phyloP scores from a whole-genome alignment of 2,888 invertebrate species.

The Fragum whitleyi region DNA sequence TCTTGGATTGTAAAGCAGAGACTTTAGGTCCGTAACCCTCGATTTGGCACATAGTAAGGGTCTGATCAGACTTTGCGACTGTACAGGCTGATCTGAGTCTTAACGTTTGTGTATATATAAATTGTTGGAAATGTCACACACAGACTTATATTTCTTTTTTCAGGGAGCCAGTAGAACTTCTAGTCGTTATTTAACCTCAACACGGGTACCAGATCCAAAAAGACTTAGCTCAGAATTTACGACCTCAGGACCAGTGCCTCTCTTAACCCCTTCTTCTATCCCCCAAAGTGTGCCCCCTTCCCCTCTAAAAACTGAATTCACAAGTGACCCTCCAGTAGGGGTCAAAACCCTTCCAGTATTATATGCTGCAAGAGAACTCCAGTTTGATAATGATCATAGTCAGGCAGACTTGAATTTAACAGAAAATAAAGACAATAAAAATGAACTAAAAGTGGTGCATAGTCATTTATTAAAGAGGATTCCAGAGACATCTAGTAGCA shows the following conservation, averaged over 20 bases:
- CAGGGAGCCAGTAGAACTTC: slow-evolving; percentile 34
- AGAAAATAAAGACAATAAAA: neutral
- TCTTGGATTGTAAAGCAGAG: too few relatives aligned
- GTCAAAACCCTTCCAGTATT: slow-evolving; percentile 69
- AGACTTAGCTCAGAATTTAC: slow-evolving; percentile 58
- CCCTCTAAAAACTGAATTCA: slow-evolving; percentile 79
- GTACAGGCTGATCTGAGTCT: too few relatives aligned
- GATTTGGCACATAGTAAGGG: too few relatives aligned
- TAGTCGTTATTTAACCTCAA: slow-evolving; percentile 35
- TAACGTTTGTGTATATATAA: too few relatives aligned
- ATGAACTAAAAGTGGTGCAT: neutral
- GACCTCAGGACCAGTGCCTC: slow-evolving; percentile 40
- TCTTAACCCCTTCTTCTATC: slow-evolving; percentile 62
- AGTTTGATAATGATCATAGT: slow-evolving; percentile 56
- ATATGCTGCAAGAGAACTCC: slow-evolving; percentile 66
- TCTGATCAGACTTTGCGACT: too few relatives aligned
- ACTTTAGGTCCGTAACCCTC: too few relatives aligned
- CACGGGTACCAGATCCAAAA: slow-evolving; percentile 50
- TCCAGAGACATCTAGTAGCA: neutral
- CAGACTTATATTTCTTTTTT: neutral
- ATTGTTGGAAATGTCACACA: too few relatives aligned
- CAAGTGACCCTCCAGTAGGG: slow-evolving; percentile 75
- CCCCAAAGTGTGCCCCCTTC: slow-evolving; percentile 75
- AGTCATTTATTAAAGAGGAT: neutral
- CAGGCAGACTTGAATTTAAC: neutral